Base-by-base conservation (phyloP, 2,888 invertebrate species). In the Teleogryllus oceanicus region DNA sequence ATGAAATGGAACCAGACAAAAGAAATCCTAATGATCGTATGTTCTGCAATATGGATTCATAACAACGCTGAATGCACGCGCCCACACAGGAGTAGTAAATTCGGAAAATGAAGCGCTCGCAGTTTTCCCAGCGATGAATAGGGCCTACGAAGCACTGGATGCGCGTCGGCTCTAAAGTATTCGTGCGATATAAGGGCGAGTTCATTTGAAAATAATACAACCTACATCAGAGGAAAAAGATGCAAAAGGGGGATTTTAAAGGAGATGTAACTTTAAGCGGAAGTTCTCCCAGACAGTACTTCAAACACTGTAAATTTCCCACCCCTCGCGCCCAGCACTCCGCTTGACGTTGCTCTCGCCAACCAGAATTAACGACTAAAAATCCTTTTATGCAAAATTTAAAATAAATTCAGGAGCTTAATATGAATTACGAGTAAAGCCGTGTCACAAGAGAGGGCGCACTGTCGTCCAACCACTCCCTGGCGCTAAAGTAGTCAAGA, bases 361-460 rank as follows among this genome's bases (percentile, higher is more conserved):
- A 62, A n/a, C 62, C 62, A 62, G 62, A 62, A 62, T 62, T 62
- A 62, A 62, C 62, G 62, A 62, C 62, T 62, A 62, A 62, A 62
- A 62, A 62, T 62, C 62, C 62, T 62, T 62, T 62, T 62, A 62
- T 62, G 62, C 62, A 62, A 62, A 62, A 62, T 62, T 62, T 62
- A 62, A 62, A 62, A 62, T 62, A 62, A 62, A 62, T 62, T 62
- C 62, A 62, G 62, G n/a, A 62, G 62, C 62, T 62, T 62, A 62
- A 62, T 62, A 62, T 62, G 62, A 62, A 62, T 62, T 62, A 62
- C 62, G 62, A 62, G 62, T 62, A 62, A 62, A 62, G 62, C 62
- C 62, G n/a, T 62, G 62, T 62, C 62, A 62, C 16, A 13, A 13
- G 62, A 62, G 62, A 62, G n/a, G 62, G 37, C 5, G 16, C 62